These are phyloP conservation scores for Archilochus colubris DNA, from an alignment of 2,113 vertebrate genomes.

Conservation along the genomic window DNA sequence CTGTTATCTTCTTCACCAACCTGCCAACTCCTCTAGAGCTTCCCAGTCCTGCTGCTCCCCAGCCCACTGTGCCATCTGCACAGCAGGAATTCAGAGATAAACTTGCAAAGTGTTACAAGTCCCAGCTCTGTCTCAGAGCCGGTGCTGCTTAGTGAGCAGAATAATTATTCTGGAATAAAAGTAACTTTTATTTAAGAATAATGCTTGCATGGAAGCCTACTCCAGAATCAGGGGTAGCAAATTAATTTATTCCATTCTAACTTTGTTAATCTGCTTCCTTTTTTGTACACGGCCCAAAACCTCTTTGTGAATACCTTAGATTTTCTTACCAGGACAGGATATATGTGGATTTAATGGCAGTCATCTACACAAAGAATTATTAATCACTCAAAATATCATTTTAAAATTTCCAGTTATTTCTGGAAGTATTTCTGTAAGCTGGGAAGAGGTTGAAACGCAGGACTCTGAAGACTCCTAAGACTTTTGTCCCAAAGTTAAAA, in stretches of 20 bases:
- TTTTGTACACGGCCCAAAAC: neutral
- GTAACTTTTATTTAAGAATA: constrained; percentile 6
- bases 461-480: neutral
- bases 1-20: constrained; percentile 54
- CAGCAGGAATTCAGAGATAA: constrained; percentile 64
- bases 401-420: neutral
- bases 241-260: neutral
- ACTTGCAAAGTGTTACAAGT: constrained; percentile 62
- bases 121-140: constrained; percentile 55
- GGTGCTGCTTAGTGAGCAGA: constrained; percentile 57
- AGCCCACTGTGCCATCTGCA: constrained; percentile 67
- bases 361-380: neutral
- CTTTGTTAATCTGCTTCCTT: neutral
- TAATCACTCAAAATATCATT: neutral
- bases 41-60: constrained; percentile 63
- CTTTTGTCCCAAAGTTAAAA: neutral
- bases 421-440: neutral
- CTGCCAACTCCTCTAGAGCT: constrained; percentile 59
- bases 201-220: neutral
- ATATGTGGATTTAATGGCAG: neutral
- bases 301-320: neutral
- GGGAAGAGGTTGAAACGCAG: neutral
- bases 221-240: neutral
- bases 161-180: constrained; percentile 61
- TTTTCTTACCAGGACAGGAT: neutral